A percentile compares a stretch with the other conserved stretches of the same genome.
phyloP scores from a whole-genome alignment of 2,113 vertebrate species.

The Perca fluviatilis region DNA sequence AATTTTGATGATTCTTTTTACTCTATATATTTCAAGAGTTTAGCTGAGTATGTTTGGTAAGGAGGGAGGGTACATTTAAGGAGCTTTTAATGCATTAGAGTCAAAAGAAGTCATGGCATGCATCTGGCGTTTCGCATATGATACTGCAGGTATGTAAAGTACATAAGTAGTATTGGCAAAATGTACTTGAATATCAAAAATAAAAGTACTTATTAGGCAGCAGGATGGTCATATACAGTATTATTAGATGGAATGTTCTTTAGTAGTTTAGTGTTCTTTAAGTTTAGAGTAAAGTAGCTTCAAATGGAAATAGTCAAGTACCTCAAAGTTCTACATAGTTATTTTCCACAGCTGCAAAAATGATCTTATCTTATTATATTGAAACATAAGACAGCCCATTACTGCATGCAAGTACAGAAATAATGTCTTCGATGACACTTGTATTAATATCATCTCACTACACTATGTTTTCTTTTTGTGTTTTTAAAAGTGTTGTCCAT shows the following conservation, averaged over 20 bases:
- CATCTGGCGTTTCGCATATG: neutral
- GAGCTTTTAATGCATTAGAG: neutral
- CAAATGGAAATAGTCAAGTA: neutral
- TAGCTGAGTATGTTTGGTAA: neutral
- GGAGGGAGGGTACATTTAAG: neutral
- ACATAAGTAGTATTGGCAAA: neutral
- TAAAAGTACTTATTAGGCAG: neutral
- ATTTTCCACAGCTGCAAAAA: neutral
- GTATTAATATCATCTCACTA: neutral
- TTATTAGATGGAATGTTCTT: neutral
- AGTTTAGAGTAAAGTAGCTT: too few relatives aligned
- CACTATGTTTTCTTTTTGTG: neutral
- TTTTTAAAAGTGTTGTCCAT: neutral
- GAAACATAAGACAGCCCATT: neutral
- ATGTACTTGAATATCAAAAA: neutral
- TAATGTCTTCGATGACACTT: neutral
- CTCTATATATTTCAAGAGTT: neutral
- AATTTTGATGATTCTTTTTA: neutral
- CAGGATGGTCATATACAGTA: neutral
- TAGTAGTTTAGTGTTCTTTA: too few relatives aligned
- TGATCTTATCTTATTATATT: neutral
- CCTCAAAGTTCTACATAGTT: neutral
- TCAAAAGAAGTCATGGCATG: neutral
- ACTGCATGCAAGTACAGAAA: neutral
- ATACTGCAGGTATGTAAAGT: neutral